A percentile compares a stretch with the other conserved stretches of the same genome.
Evolutionary conservation across 2,888 invertebrate species (phyloP).

Genomic region (Troglohyphantes excavatus): DNA sequence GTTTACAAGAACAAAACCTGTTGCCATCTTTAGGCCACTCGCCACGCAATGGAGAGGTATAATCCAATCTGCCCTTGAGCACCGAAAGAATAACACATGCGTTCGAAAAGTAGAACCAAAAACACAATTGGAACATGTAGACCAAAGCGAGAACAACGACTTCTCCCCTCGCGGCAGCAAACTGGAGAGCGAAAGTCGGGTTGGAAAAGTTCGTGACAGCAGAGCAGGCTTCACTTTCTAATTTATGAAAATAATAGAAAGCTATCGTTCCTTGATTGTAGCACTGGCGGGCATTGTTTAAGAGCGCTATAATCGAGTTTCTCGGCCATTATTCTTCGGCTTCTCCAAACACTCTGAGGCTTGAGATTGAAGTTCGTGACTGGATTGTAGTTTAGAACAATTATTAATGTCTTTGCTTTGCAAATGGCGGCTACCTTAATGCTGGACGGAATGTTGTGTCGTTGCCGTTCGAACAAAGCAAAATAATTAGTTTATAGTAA

Average conservation of each 20-base stretch:
- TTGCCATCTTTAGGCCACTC: constrained; percentile 15
- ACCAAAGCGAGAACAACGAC: constrained; percentile 13
- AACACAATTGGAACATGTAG: constrained; percentile 1
- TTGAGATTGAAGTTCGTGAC: constrained; percentile 8
- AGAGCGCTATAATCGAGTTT: constrained; percentile 2
- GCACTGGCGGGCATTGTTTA: constrained; percentile 30
- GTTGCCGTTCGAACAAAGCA: too few species aligned
- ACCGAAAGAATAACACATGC: not conserved
- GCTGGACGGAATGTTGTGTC: too few species aligned
- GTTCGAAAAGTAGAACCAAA: not conserved
- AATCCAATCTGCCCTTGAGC: constrained; percentile 10
- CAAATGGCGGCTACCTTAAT: constrained; percentile 3
- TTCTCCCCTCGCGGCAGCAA: not conserved
- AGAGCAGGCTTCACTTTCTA: not conserved
- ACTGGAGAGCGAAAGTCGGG: not conserved
- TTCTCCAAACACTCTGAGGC: constrained; percentile 11
- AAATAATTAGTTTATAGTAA: too few species aligned
- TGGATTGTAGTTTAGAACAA: constrained; percentile 11
- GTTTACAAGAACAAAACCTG: not conserved
- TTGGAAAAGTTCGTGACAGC: not conserved
- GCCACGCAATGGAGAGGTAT: not conserved
- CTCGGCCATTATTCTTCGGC: constrained; percentile 4
- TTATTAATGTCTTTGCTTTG: constrained; percentile 4
- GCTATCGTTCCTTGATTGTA: not conserved
- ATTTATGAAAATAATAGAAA: not conserved